Evolutionary conservation across 2,797 vertebrate genomes (phyloP).

Genomic region (Yasuhikotakia modesta): DNA sequence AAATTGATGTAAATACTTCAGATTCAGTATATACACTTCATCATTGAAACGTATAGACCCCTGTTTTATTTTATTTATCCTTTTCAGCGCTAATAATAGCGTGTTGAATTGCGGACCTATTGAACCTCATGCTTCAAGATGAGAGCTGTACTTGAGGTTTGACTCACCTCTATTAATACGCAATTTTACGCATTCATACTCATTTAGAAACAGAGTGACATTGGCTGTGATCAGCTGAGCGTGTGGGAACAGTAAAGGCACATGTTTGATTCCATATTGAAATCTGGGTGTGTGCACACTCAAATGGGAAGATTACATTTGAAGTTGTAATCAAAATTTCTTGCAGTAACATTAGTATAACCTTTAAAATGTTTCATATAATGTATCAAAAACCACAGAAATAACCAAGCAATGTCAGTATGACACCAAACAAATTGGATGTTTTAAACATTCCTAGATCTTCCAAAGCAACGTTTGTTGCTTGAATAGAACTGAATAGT

Average conservation of each 20-base stretch:
- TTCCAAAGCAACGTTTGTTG: no score
- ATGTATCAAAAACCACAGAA: no score
- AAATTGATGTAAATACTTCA: not conserved
- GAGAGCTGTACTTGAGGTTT: conserved; percentile 34
- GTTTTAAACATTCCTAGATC: no score
- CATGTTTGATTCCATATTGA: not conserved
- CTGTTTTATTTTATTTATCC: conserved; percentile 34
- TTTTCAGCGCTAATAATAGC: conserved; percentile 28
- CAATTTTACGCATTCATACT: not conserved
- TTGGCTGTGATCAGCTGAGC: not conserved
- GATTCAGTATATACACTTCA: not conserved
- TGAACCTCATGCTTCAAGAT: conserved; percentile 36
- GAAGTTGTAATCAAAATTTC: not conserved
- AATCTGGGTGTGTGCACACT: not conserved
- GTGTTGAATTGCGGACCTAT: conserved; percentile 44
- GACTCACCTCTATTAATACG: conserved; percentile 6
- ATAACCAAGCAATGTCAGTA: no score
- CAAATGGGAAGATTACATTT: not conserved
- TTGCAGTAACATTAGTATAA: no score
- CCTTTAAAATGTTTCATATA: no score
- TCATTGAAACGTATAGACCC: conserved; percentile 11
- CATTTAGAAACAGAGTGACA: not conserved
- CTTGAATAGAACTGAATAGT: no score
- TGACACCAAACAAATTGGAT: no score
- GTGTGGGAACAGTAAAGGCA: not conserved